A percentile compares a stretch with the other conserved stretches of the same genome.
These are phyloP conservation scores for Colinus virginianus DNA, from an alignment of 2,113 vertebrate species.

Conservation along the genomic window DNA sequence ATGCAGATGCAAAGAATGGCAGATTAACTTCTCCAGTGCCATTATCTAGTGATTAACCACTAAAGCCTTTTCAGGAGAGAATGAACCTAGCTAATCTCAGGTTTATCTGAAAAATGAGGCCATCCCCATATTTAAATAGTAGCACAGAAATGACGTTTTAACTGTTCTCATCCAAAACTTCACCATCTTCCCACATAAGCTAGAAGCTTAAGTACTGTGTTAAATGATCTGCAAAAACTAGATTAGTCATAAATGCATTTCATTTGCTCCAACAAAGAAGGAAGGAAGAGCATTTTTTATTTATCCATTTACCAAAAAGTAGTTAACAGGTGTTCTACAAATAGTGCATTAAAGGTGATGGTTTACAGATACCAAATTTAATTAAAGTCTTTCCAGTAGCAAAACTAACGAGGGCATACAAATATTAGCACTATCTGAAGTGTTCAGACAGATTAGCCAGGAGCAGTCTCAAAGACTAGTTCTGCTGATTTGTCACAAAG, in stretches of 20 bases:
- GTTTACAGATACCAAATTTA: not conserved
- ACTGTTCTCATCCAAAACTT: not conserved
- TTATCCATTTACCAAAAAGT: not conserved
- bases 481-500: not conserved
- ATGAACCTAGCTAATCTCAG: not conserved
- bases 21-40: not conserved
- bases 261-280: not conserved
- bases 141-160: not conserved
- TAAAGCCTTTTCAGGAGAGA: not conserved
- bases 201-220: not conserved
- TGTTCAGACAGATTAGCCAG: not conserved
- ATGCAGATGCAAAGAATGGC: not conserved
- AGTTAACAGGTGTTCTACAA: not conserved
- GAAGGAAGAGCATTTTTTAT: not conserved
- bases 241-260: slow-evolving; percentile 13
- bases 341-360: not conserved
- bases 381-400: not conserved
- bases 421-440: not conserved
- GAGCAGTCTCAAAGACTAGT: not conserved
- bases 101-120: not conserved
- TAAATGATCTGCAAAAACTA: not conserved
- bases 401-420: not conserved
- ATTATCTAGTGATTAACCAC: not conserved
- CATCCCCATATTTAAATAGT: not conserved
- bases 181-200: not conserved